Percentiles rank a stretch among this genome's conserved stretches.
Conservation (phyloP, 2,113 vertebrate genomes). For the Cebus imitator region DNA sequence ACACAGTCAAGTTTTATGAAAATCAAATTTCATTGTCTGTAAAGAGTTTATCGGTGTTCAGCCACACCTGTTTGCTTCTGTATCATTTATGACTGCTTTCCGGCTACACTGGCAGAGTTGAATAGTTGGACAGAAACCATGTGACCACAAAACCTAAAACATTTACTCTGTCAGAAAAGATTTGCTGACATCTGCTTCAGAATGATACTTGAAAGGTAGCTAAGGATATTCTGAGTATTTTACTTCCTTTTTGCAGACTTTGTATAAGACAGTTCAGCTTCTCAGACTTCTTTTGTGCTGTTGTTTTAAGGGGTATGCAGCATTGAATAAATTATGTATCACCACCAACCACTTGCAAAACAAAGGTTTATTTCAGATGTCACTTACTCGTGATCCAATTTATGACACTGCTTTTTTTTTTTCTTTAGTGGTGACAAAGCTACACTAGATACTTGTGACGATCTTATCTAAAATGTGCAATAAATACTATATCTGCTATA, state of each 20-base stretch:
- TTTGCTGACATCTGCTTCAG: background rate
- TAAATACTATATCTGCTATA: background rate
- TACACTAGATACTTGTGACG: background rate
- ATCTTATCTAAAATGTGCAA: background rate
- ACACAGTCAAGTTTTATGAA: background rate
- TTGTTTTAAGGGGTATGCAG: background rate
- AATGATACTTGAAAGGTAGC: background rate
- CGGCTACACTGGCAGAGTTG: background rate
- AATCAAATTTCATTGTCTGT: background rate
- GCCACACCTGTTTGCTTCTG: background rate
- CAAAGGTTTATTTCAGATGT: background rate
- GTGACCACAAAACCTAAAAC: background rate
- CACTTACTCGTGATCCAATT: background rate
- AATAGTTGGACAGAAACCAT: background rate
- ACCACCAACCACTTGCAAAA: background rate
- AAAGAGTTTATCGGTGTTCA: background rate
- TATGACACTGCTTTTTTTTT: background rate
- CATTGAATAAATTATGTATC: background rate
- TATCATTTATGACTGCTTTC: background rate
- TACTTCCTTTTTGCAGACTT: background rate
- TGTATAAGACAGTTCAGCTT: accelerated
- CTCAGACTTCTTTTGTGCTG: background rate
- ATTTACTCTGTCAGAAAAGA: background rate
- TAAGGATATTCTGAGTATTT: background rate
- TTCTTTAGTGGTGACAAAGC: background rate